Evolutionary conservation across 2,113 vertebrate genomes (phyloP).

Genomic region (Takifugu bimaculatus): DNA sequence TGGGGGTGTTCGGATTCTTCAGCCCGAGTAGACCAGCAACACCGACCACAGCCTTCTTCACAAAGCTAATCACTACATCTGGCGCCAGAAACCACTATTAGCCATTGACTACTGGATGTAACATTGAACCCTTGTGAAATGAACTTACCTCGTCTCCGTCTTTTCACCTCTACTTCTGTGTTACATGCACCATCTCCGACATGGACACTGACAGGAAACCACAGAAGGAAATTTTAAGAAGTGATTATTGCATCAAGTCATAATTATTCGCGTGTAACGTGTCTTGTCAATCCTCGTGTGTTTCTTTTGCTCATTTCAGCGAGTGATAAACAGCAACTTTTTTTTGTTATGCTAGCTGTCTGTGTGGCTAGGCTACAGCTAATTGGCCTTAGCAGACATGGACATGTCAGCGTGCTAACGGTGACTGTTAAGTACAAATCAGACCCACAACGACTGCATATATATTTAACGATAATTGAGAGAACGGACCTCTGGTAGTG

Average conservation of each 20-base stretch:
- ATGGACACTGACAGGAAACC: conserved; percentile 57
- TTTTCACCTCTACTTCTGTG: conserved; percentile 67
- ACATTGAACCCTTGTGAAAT: not conserved
- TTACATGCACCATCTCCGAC: conserved; percentile 54
- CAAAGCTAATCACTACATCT: conserved; percentile 75
- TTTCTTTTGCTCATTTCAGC: no score
- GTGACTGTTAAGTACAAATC: no score
- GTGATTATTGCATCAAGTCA: not conserved
- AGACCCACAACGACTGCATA: not conserved
- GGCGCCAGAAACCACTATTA: not conserved
- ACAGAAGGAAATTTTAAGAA: conserved; percentile 6
- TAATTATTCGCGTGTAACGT: not conserved
- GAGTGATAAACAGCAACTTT: no score
- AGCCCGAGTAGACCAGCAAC: conserved; percentile 69
- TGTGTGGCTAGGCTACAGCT: not conserved
- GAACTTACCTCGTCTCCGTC: conserved; percentile 67
- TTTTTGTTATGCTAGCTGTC: no score
- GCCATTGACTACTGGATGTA: not conserved
- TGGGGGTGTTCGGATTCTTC: conserved; percentile 34
- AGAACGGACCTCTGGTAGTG: conserved; percentile 74
- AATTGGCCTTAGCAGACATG: not conserved
- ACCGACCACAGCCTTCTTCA: conserved; percentile 72
- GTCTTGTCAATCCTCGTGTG: no score
- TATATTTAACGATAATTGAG: not conserved
- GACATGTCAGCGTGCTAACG: not conserved